These are phyloP conservation scores for Plebejus melissa DNA, from an alignment of 2,888 invertebrate genomes.

Conservation along the genomic window DNA sequence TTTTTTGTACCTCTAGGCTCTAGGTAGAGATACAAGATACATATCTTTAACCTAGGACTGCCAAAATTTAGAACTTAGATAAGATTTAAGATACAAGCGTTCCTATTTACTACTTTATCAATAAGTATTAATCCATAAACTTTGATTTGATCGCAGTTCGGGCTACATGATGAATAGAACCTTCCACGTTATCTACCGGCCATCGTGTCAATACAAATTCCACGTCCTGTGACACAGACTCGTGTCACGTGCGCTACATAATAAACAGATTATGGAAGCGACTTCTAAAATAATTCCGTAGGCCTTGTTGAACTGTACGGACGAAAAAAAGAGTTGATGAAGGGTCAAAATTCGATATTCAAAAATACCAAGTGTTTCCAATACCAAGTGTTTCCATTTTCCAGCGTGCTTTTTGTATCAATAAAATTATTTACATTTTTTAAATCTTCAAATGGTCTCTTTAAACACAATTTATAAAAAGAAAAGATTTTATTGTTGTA, in stretches of 20 bases:
- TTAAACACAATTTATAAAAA: too few relatives aligned
- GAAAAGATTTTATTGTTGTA: too few relatives aligned
- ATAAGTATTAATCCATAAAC: background rate
- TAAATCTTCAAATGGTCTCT: too few relatives aligned
- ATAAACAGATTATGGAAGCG: background rate
- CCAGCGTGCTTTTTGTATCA: background rate
- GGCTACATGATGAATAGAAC: background rate
- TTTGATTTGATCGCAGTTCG: background rate
- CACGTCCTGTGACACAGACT: background rate
- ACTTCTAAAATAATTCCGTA: background rate
- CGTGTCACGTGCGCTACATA: background rate
- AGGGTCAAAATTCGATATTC: background rate
- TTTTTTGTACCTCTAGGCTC: too few relatives aligned
- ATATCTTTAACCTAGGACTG: background rate
- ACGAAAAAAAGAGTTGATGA: background rate
- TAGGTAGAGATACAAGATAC: too few relatives aligned
- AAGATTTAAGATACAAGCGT: background rate
- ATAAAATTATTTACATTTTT: too few relatives aligned
- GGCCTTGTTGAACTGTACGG: background rate
- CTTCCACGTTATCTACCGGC: background rate
- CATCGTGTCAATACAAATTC: constrained; percentile 1
- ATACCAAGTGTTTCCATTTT: background rate
- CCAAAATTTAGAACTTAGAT: background rate
- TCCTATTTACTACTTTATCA: background rate
- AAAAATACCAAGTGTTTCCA: background rate